Conservation (phyloP, 2,113 vertebrate genomes). For the Coracopsis vasa region DNA sequence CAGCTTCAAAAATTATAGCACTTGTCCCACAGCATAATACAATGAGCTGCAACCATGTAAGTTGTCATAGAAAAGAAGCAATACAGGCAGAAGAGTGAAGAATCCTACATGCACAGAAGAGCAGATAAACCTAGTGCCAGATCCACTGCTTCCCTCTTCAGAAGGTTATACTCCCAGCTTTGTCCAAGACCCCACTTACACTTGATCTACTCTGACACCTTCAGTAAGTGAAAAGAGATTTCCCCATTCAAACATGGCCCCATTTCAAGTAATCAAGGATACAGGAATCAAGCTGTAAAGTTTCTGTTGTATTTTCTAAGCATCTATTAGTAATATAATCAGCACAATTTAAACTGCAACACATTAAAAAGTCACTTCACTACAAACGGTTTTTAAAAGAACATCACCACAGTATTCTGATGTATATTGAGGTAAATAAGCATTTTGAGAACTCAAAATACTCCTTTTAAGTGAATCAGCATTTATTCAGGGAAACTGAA, state of each 20-base stretch:
- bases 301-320: neutral
- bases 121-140: neutral
- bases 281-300: neutral
- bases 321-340: neutral
- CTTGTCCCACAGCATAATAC: neutral
- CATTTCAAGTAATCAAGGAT: neutral
- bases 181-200: neutral
- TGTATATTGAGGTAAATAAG: neutral
- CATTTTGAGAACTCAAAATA: neutral
- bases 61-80: neutral
- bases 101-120: neutral
- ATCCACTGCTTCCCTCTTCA: neutral
- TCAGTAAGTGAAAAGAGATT: neutral
- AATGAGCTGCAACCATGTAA: neutral
- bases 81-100: neutral
- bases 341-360: neutral
- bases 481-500: neutral
- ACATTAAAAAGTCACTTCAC: neutral
- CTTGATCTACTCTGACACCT: neutral
- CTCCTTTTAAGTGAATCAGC: neutral
- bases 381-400: neutral
- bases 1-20: neutral
- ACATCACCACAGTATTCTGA: neutral
- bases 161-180: accelerated
- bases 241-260: neutral